A percentile compares a stretch with the other conserved stretches of the same genome.
Evolutionary conservation across 2,888 invertebrate genomes (phyloP).

Genomic region (Operophtera brumata): DNA sequence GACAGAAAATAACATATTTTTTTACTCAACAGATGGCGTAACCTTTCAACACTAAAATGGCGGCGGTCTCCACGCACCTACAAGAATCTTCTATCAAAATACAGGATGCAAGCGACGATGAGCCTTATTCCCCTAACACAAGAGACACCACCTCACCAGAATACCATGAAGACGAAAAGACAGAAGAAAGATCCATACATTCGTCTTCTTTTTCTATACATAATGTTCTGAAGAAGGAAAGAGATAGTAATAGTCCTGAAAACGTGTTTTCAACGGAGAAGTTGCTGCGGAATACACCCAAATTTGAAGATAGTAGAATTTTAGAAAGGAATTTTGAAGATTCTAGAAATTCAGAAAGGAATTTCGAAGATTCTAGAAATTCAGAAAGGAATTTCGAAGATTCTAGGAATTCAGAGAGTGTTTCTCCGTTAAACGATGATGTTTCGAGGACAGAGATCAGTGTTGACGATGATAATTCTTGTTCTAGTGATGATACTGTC

Average conservation of each 20-base stretch:
- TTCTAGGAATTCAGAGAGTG: conserved; percentile 53
- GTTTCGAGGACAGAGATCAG: conserved; percentile 69
- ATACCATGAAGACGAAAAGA: conserved; percentile 66
- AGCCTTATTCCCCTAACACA: conserved; percentile 69
- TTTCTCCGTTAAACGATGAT: conserved; percentile 64
- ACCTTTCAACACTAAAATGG: conserved; percentile 56
- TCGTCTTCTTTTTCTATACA: conserved; percentile 75
- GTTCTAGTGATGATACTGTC: conserved; percentile 89
- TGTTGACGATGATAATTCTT: conserved; percentile 82
- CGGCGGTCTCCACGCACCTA: conserved; percentile 72
- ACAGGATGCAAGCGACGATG: conserved; percentile 74
- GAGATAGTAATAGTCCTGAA: conserved; percentile 70
- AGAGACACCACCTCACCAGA: conserved; percentile 69
- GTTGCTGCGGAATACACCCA: conserved; percentile 69
- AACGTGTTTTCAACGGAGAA: conserved; percentile 77
- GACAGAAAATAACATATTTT: too few relatives aligned
- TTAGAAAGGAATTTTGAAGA: conserved; percentile 55
- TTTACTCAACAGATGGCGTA: conserved; percentile 68
- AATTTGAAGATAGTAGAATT: conserved; percentile 51
- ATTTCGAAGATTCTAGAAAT: conserved; percentile 38
- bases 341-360: conserved; percentile 51
- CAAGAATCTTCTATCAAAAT: conserved; percentile 67
- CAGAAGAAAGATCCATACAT: conserved; percentile 57
- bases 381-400: conserved; percentile 47
- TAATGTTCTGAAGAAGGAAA: conserved; percentile 74